Evolutionary conservation across 2,113 vertebrate genomes (phyloP), one percentile per base, ranked within the genome.

Genomic region (Xenus cinereus): DNA sequence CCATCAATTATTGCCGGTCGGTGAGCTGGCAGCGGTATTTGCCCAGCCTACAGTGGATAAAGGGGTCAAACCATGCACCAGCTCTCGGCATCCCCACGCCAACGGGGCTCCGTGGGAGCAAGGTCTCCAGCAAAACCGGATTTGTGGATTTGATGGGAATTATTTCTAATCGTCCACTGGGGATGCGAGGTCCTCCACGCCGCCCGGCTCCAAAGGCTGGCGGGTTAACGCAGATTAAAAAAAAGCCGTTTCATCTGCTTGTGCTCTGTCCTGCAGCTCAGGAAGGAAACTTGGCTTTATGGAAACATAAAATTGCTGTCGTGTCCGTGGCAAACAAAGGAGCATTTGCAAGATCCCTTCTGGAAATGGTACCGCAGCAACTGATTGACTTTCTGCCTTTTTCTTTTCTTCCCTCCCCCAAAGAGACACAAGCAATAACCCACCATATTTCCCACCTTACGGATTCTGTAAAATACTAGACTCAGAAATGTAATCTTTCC

Each of bases 61-160:
- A 37, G 12, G 9, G 54, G 33, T 33, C 27, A 32, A n/a, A n/a
- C 32, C 33, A 7, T 0, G 4, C 5, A 21, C 13, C 57, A 22
- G 21, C 24, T 35, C 74, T 20, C 41, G 28, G 56, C 63, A 17
- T 20, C 69, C 41, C 62, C 54, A 6, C 3, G 0, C 32, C 41
- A 22, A 3, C 0, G 7, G 28, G 51, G 51, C 53, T 54, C 17
- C 1, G 2, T 1, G 2, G 33, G 37, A 57, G 35, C 19, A 5
- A 76, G 33, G 28, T n/a, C 50, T 66, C 19, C 62, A 18, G 54
- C 27, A 63, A 74, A 56, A 22, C 9, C 7, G 1, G 35, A 27
- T 39, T 41, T 28, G n/a, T 6, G 74, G 64, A 45, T 87, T 37
- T 54, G 35, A n/a, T 14, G 27, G 54, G 56, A 50, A 62, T 67